Evolutionary conservation across 2,888 invertebrate genomes (phyloP), one percentile per base, ranked within the genome.

Genomic region (Platerodrilus igneus): DNA sequence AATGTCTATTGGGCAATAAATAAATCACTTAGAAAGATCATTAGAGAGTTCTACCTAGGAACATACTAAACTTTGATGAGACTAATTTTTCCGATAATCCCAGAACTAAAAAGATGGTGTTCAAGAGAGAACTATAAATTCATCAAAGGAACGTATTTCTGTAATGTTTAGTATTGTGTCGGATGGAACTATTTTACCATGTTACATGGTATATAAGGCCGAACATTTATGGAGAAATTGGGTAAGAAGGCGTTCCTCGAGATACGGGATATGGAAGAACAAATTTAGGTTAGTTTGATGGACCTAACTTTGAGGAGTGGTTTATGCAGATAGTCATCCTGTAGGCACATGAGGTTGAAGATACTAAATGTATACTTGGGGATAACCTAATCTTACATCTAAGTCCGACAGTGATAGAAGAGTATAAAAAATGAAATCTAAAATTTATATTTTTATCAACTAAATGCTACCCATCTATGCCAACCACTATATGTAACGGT

Each of bases 101-200:
- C n/a, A 22, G 6, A 13, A 4, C 9, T 8, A 20, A 32, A 13
- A 11, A 21, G 15, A 14, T 32, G 3, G 13, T 20, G 6, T 21
- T 32, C 16, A n/a, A n/a, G 9, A 20, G 32, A 21, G 32, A 17
- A 18, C 10, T 10, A 25, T 16, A 7, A 25, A 34, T 34, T 34
- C 13, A 8, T 9, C 34, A 6, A 34, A 34, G 25, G 17, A 7
- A 5, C 10, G 25, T 8, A 34, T 18, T 2, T 35, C 35, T 3
- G 15, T 35, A 4, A 23, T 33, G 25, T 23, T 33, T 17, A 8
- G 11, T n/a, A 17, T n/a, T 3, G 8, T 17, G 14, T 37, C 19
- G 29, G 40, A 10, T 27, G 40, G 20, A 28, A 58, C 37, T 51
- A 62, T 36, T 47, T 52, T 15, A 50, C 57, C 33, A 19, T 50